phyloP scores from a whole-genome alignment of 1,140 invertebrate species.

The Cydia pomonella region DNA sequence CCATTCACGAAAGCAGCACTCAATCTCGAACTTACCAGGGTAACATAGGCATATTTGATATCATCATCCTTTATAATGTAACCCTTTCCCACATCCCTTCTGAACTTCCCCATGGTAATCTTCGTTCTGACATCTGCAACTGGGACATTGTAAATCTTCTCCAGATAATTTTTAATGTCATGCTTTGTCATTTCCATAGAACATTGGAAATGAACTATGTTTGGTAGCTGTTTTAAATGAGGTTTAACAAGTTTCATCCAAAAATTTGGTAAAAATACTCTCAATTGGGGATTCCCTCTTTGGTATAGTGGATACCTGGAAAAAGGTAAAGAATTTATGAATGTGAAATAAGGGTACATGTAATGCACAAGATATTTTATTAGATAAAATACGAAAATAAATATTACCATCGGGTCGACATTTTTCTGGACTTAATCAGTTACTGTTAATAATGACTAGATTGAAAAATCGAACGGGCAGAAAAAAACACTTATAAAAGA shows the following conservation, averaged over 20 bases:
- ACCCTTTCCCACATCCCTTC: constrained; percentile 76
- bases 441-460: no score
- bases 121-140: constrained; percentile 87
- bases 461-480: no score
- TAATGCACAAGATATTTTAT: not conserved
- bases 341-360: not conserved
- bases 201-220: constrained; percentile 91
- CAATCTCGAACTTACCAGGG: constrained; percentile 83
- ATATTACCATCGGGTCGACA: constrained; percentile 67
- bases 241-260: constrained; percentile 95
- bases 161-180: constrained; percentile 95
- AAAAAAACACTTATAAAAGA: no score
- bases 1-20: no score
- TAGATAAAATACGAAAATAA: not conserved
- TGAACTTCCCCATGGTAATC: constrained; percentile 84
- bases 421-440: constrained; percentile 33
- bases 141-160: constrained; percentile 95
- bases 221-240: constrained; percentile 83
- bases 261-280: constrained; percentile 95
- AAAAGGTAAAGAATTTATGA: constrained; percentile 38
- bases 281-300: constrained; percentile 93
- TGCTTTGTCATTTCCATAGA: constrained; percentile 94
- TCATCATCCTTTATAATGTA: constrained; percentile 92
- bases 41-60: constrained; percentile 89
- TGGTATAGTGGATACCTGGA: constrained; percentile 92